Percentiles rank a stretch among this genome's conserved stretches.
These are phyloP conservation scores for Acanthis flammea DNA, from an alignment of 2,797 vertebrate genomes.

Conservation along the genomic window DNA sequence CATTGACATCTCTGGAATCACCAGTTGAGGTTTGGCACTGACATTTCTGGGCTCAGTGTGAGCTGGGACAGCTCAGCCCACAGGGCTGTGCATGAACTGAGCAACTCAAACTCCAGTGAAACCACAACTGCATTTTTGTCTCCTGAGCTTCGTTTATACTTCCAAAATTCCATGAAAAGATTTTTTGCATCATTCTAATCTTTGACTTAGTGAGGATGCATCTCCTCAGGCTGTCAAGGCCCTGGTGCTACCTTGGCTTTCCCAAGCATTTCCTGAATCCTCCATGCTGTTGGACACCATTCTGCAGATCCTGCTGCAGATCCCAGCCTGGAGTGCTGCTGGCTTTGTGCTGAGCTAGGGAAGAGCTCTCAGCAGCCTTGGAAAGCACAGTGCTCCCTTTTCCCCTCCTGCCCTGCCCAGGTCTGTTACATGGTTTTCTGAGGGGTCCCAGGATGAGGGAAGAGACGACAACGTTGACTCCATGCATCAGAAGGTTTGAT, in stretches of 20 bases:
- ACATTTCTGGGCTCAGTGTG: accelerated
- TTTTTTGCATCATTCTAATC: background rate
- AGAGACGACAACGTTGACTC: no score
- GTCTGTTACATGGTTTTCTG: no score
- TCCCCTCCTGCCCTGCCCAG: background rate
- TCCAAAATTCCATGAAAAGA: background rate
- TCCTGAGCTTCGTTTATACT: background rate
- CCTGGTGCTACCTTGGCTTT: background rate
- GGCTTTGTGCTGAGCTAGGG: background rate
- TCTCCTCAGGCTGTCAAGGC: background rate
- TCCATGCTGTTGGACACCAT: accelerated
- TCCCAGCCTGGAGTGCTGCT: background rate
- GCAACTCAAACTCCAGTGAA: background rate
- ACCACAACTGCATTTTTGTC: background rate
- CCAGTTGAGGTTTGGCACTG: background rate
- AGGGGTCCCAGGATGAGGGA: no score
- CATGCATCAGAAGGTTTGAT: no score
- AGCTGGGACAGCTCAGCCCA: background rate
- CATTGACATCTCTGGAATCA: background rate
- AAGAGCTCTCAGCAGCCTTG: background rate
- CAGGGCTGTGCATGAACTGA: accelerated
- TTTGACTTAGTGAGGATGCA: accelerated
- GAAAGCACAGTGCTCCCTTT: background rate
- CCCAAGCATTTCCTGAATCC: background rate
- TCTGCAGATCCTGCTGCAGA: no score